Evolutionary conservation across 2,797 vertebrate genomes (phyloP).

Genomic region (Silurus aristotelis): DNA sequence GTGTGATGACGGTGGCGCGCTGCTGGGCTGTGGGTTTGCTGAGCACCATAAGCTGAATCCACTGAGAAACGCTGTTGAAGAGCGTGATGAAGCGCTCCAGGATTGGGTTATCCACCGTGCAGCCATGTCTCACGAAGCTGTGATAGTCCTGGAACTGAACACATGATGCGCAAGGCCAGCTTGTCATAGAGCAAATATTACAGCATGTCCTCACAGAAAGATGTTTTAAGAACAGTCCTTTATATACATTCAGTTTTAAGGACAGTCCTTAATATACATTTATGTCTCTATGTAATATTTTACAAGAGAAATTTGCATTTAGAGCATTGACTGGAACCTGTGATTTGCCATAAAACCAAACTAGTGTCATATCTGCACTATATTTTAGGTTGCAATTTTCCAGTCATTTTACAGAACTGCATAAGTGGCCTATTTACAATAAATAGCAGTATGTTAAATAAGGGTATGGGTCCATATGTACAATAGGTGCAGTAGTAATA

Average conservation of each 20-base stretch:
- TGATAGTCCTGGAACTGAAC: constrained; percentile 90
- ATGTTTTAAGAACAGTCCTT: no score
- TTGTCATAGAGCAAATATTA: background rate
- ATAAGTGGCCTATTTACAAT: no score
- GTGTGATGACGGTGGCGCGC: constrained; percentile 83
- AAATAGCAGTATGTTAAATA: no score
- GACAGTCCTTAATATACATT: background rate
- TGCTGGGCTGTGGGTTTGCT: constrained; percentile 87
- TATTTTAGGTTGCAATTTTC: no score
- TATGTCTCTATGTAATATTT: background rate
- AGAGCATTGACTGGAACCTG: no score
- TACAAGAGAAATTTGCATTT: no score
- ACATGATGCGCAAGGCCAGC: background rate
- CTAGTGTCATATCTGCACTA: no score
- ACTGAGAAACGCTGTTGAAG: constrained; percentile 92
- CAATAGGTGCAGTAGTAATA: no score
- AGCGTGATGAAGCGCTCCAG: constrained; percentile 91
- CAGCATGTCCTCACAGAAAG: background rate
- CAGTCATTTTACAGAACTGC: no score
- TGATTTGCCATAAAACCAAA: no score
- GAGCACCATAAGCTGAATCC: constrained; percentile 95
- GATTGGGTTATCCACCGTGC: constrained; percentile 88
- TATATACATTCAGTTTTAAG: background rate
- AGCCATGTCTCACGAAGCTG: constrained; percentile 90
- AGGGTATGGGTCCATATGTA: no score